phyloP scores from a whole-genome alignment of 2,888 invertebrate genomes.

The Fragum whitleyi region DNA sequence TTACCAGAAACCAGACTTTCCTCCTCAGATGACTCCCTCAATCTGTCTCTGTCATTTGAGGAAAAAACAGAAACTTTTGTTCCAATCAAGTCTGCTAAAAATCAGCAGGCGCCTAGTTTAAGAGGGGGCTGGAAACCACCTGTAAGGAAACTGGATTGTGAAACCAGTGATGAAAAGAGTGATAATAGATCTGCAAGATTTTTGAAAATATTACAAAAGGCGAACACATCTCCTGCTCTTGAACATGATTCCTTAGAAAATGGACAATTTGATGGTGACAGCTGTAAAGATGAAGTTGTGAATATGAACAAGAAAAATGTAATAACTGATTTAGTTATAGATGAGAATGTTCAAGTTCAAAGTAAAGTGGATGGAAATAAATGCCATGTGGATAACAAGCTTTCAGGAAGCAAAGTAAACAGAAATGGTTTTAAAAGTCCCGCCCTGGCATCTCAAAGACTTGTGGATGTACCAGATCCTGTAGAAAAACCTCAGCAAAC shows the following conservation, averaged over 20 bases:
- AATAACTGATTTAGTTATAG: too few species aligned
- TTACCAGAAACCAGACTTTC: neutral
- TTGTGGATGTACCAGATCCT: neutral
- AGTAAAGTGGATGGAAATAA: neutral
- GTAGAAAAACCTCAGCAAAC: neutral
- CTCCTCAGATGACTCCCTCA: slow-evolving; percentile 44
- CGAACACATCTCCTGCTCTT: neutral
- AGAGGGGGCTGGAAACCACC: slow-evolving; percentile 52
- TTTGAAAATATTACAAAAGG: slow-evolving; percentile 31
- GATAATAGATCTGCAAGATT: slow-evolving; percentile 34
- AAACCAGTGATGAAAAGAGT: neutral
- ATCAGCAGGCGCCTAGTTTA: slow-evolving; percentile 19
- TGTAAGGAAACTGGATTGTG: neutral
- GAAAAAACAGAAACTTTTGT: neutral
- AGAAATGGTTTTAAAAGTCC: slow-evolving; percentile 3
- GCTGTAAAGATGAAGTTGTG: neutral
- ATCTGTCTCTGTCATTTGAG: slow-evolving; percentile 37
- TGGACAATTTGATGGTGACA: neutral
- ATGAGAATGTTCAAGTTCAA: too few species aligned
- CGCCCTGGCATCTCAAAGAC: neutral
- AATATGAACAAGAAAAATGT: neutral
- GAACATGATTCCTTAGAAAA: neutral
- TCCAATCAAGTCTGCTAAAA: neutral
- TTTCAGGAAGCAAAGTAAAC: neutral
- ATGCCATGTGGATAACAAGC: neutral